phyloP scores from a whole-genome alignment of 1,140 invertebrate genomes.

The Monochamus saltuarius region DNA sequence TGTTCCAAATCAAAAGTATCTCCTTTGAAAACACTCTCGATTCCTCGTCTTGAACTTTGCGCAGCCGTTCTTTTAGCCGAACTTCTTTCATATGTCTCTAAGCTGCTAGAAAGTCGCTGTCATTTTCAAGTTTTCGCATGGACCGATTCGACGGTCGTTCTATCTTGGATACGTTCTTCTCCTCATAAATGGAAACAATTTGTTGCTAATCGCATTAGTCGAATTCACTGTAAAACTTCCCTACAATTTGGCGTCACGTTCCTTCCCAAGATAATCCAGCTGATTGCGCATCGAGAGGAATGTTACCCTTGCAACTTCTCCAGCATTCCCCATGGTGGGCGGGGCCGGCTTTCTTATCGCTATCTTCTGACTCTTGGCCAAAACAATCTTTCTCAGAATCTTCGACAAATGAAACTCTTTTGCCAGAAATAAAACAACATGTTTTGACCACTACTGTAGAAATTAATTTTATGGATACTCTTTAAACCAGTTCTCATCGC shows the following conservation, averaged over 20 bases:
- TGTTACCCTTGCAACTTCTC: neutral
- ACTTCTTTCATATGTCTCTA: conserved; percentile 10
- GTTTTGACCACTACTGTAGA: neutral
- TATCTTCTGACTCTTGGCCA: neutral
- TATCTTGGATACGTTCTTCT: conserved; percentile 32
- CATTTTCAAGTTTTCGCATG: conserved; percentile 22
- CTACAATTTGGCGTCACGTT: conserved; percentile 32
- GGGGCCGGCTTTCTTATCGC: neutral
- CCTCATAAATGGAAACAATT: conserved; percentile 38
- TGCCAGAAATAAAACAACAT: conserved; percentile 1
- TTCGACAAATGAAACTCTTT: neutral
- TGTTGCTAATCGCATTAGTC: conserved; percentile 44
- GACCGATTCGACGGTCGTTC: conserved; percentile 34
- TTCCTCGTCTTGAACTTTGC: conserved; percentile 51
- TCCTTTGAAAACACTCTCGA: conserved; percentile 46
- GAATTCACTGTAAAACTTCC: conserved; percentile 32
- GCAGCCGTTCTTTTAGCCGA: conserved; percentile 45
- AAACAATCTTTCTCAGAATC: neutral
- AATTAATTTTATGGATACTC: neutral
- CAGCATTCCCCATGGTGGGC: conserved; percentile 3
- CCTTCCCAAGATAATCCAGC: conserved; percentile 34
- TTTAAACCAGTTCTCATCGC: conserved; percentile 12
- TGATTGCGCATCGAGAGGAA: conserved; percentile 38
- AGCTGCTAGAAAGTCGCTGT: neutral
- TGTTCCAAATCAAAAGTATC: conserved; percentile 38